These are phyloP conservation scores for Merodon equestris DNA, from an alignment of 2,888 invertebrate genomes.

Conservation along the genomic window DNA sequence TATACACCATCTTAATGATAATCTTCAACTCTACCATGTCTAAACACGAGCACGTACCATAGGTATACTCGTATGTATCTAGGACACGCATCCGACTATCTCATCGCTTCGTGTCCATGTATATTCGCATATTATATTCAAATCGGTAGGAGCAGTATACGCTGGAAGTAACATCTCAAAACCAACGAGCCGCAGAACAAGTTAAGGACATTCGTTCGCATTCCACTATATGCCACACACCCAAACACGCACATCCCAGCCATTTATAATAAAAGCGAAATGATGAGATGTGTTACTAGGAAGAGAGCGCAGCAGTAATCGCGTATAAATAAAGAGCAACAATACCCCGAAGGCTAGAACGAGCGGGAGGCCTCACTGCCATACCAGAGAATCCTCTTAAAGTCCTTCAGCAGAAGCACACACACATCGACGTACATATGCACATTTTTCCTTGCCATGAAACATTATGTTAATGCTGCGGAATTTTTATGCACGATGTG, in stretches of 20 bases:
- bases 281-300: conserved; percentile 61
- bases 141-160: conserved; percentile 40
- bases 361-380: conserved; percentile 42
- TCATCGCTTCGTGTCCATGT: neutral
- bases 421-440: conserved; percentile 43
- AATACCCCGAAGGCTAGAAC: conserved; percentile 51
- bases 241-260: neutral
- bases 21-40: conserved; percentile 38
- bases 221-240: neutral
- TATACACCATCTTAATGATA: conserved; percentile 37
- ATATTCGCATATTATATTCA: conserved; percentile 33
- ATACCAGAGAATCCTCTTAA: conserved; percentile 22
- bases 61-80: neutral
- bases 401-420: conserved; percentile 39
- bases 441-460: conserved; percentile 30
- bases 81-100: conserved; percentile 2
- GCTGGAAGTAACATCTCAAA: conserved; percentile 45
- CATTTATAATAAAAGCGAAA: conserved; percentile 44
- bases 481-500: conserved; percentile 58
- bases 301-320: conserved; percentile 59
- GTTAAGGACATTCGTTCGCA: conserved; percentile 40
- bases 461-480: conserved; percentile 59
- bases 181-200: conserved; percentile 45
- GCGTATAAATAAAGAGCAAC: conserved; percentile 67
- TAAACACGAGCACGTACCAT: conserved; percentile 12